Percentiles rank a stretch among this genome's conserved stretches.
Conservation (phyloP, 2,113 vertebrate species). For the Tiliqua scincoides region DNA sequence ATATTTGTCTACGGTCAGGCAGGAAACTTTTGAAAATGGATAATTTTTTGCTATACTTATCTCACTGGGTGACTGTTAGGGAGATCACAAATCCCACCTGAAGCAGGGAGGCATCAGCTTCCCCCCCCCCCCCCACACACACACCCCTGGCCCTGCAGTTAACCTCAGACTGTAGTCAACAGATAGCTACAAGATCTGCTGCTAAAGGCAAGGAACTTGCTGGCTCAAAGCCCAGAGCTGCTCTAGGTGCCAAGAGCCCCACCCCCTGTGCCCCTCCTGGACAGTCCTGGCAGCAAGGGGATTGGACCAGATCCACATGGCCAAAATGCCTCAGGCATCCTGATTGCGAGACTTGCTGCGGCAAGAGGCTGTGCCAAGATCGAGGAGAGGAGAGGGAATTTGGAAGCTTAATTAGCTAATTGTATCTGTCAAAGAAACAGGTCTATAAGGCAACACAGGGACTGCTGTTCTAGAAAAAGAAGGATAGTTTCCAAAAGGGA, state of each 20-base stretch:
- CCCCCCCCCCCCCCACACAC: too few species aligned
- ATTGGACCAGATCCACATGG: not conserved
- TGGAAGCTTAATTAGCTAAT: constrained; percentile 25
- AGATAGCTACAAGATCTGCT: not conserved
- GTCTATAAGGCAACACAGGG: not conserved
- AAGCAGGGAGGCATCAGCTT: too few species aligned
- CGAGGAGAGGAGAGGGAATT: fast-evolving
- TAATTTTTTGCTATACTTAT: not conserved
- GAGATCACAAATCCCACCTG: not conserved
- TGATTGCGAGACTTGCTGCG: not conserved
- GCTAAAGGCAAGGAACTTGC: constrained; percentile 12
- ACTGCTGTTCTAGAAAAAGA: not conserved
- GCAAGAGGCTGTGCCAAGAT: not conserved
- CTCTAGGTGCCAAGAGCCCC: not conserved
- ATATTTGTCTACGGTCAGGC: not conserved
- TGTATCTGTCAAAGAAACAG: not conserved
- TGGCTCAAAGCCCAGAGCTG: not conserved
- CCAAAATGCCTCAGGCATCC: not conserved
- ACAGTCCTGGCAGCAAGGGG: not conserved
- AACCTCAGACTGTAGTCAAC: not conserved
- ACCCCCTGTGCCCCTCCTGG: not conserved
- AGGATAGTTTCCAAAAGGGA: not conserved
- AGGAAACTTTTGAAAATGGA: not conserved
- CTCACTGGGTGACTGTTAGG: not conserved
- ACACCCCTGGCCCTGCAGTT: too few species aligned